phyloP scores from a whole-genome alignment of 2,113 vertebrate genomes.

The Oryzias curvinotus region DNA sequence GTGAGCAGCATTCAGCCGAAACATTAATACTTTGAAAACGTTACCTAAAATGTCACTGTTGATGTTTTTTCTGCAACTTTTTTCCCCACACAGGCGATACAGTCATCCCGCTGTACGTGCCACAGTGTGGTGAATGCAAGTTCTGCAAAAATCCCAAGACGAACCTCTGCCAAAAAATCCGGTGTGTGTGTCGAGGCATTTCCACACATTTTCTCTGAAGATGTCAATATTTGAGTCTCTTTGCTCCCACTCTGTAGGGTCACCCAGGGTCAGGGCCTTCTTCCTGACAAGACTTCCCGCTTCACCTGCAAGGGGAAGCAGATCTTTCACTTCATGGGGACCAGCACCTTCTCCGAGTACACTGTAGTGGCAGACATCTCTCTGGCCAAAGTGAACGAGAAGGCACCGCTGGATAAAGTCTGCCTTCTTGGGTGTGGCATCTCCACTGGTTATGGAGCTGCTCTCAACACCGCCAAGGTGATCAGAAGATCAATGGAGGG shows the following conservation, averaged over 20 bases:
- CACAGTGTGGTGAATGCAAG: slow-evolving; percentile 85
- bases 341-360: slow-evolving; percentile 85
- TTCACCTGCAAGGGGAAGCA: slow-evolving; percentile 83
- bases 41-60: neutral
- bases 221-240: neutral
- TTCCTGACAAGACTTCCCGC: slow-evolving; percentile 88
- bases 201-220: slow-evolving; percentile 11
- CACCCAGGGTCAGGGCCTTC: slow-evolving; percentile 79
- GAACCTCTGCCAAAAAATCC: slow-evolving; percentile 80
- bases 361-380: slow-evolving; percentile 83
- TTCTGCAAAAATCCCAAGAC: slow-evolving; percentile 83
- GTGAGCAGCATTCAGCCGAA: slow-evolving; percentile 57
- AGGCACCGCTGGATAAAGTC: slow-evolving; percentile 79
- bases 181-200: slow-evolving; percentile 59
- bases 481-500: neutral
- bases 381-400: slow-evolving; percentile 75
- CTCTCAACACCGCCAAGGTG: slow-evolving; percentile 82
- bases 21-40: neutral
- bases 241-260: slow-evolving; percentile 53
- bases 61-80: neutral
- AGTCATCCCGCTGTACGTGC: slow-evolving; percentile 82
- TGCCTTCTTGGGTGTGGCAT: slow-evolving; percentile 83
- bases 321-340: slow-evolving; percentile 81
- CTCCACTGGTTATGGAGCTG: slow-evolving; percentile 81
- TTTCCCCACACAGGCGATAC: slow-evolving; percentile 73